phyloP scores from a whole-genome alignment of 2,888 invertebrate genomes.

The Nineta flava region DNA sequence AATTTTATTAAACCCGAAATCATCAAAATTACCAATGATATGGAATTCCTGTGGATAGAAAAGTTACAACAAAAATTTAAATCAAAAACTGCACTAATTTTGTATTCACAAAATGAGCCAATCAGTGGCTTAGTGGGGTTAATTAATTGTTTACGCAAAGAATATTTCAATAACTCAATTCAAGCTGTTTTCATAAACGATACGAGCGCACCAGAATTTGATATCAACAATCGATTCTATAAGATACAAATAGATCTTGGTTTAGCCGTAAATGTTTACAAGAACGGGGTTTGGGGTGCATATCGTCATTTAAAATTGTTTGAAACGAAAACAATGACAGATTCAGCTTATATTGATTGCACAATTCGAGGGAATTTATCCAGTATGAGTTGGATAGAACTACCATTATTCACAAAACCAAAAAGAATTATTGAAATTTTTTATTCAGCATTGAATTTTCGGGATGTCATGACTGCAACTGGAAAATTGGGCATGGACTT shows the following conservation, averaged over 20 bases:
- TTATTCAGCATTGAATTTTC: conserved; percentile 78
- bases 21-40: conserved; percentile 25
- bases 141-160: conserved; percentile 69
- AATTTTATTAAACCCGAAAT: conserved; percentile 32
- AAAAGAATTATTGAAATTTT: conserved; percentile 32
- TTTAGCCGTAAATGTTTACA: conserved; percentile 62
- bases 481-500: conserved; percentile 62
- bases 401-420: conserved; percentile 25
- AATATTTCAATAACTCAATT: conserved; percentile 39
- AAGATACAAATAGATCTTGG: conserved; percentile 50
- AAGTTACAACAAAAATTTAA: conserved; percentile 23
- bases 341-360: conserved; percentile 65
- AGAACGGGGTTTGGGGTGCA: conserved; percentile 36
- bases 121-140: conserved; percentile 73
- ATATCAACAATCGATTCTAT: conserved; percentile 46
- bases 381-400: conserved; percentile 68
- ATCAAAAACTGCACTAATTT: conserved; percentile 38
- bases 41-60: conserved; percentile 35
- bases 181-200: conserved; percentile 48
- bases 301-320: conserved; percentile 41
- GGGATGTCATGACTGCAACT: conserved; percentile 84
- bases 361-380: conserved; percentile 71
- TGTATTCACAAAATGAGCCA: conserved; percentile 43
- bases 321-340: conserved; percentile 28
- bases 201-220: conserved; percentile 44